Percentiles rank a stretch among this genome's conserved stretches.
Conservation (phyloP, 2,888 invertebrate species). For the Eupelmus urozonus region DNA sequence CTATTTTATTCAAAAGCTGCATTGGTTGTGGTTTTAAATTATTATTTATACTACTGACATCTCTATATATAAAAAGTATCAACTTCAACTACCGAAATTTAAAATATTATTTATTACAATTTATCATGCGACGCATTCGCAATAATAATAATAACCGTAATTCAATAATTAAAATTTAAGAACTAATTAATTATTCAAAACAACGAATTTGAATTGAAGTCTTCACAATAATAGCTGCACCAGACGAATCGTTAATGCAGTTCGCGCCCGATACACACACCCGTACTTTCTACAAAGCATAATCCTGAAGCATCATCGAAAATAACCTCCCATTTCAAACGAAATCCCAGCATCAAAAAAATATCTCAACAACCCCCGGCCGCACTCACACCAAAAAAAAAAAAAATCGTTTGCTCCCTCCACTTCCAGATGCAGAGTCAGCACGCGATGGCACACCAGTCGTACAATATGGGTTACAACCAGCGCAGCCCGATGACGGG, state of each 20-base stretch:
- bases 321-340: background rate
- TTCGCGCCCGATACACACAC: background rate
- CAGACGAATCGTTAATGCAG: slow-evolving; percentile 7
- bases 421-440: slow-evolving; percentile 83
- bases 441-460: slow-evolving; percentile 78
- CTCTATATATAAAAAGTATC: too few species aligned
- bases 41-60: too few species aligned
- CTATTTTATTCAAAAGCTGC: too few species aligned
- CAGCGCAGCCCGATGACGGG: slow-evolving; percentile 76
- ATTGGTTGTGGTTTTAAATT: too few species aligned
- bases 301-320: background rate
- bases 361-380: too few species aligned
- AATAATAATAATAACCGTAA: too few species aligned
- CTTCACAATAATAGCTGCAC: background rate
- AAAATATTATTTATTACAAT: too few species aligned
- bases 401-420: background rate
- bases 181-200: background rate
- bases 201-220: background rate
- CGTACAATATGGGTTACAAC: slow-evolving; percentile 71
- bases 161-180: slow-evolving; percentile 4
- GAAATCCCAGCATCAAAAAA: background rate
- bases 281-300: background rate
- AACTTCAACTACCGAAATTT: too few species aligned
- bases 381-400: too few species aligned
- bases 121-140: too few species aligned